Evolutionary conservation across 2,888 invertebrate species (phyloP).

Genomic region (Dinocampus coccinellae): DNA sequence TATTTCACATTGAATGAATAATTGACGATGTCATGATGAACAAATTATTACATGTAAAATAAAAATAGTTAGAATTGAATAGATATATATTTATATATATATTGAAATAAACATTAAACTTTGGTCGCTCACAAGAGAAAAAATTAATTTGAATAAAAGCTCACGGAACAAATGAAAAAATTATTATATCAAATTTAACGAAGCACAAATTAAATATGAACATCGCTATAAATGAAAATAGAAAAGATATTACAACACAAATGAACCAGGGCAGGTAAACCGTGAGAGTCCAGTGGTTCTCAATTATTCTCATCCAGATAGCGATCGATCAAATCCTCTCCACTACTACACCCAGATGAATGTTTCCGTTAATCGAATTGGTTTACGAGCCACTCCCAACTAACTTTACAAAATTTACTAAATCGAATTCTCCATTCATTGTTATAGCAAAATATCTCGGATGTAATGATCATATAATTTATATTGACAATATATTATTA

Average conservation of each 20-base stretch:
- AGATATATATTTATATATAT: too few relatives aligned
- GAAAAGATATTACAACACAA: neutral
- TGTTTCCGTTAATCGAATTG: slow-evolving; percentile 25
- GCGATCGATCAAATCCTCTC: slow-evolving; percentile 46
- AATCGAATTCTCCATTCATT: slow-evolving; percentile 11
- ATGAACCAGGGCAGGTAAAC: slow-evolving; percentile 49
- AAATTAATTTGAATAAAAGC: neutral
- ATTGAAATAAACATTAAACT: too few relatives aligned
- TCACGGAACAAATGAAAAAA: too few relatives aligned
- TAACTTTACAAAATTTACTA: slow-evolving; percentile 8
- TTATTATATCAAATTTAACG: too few relatives aligned
- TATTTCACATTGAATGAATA: neutral
- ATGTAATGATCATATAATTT: slow-evolving; percentile 7
- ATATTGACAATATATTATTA: neutral
- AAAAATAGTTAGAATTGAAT: too few relatives aligned
- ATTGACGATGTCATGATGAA: neutral
- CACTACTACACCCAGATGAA: neutral
- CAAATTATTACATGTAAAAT: neutral
- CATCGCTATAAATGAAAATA: neutral
- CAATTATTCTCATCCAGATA: slow-evolving; percentile 43
- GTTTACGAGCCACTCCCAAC: slow-evolving; percentile 28
- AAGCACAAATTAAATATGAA: neutral
- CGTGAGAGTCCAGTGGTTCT: slow-evolving; percentile 47
- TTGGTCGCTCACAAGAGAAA: neutral
- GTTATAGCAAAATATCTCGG: neutral